A percentile compares a stretch with the other conserved stretches of the same genome.
These are phyloP conservation scores for Megaceryle maxima DNA, from an alignment of 2,113 vertebrate species.

Conservation along the genomic window DNA sequence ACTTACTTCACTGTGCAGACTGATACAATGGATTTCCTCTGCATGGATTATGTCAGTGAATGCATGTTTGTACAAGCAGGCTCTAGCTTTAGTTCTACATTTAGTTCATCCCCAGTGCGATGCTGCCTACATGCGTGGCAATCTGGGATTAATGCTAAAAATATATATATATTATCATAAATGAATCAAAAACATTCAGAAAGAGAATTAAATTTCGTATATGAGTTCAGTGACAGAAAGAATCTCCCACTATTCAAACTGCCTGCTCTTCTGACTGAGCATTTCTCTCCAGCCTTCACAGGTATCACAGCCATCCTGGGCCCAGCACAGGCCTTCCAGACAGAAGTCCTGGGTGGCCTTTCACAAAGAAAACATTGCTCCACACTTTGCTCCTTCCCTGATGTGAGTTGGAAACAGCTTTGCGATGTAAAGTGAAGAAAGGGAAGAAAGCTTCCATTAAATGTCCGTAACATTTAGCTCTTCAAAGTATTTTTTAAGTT, in stretches of 20 bases:
- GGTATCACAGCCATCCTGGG: neutral
- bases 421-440: neutral
- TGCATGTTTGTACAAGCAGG: slow-evolving; percentile 27
- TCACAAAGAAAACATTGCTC: neutral
- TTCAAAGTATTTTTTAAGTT: slow-evolving; percentile 49
- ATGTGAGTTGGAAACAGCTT: neutral
- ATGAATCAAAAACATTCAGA: slow-evolving; percentile 21
- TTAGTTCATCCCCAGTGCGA: neutral
- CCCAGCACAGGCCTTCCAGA: neutral
- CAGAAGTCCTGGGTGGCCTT: neutral
- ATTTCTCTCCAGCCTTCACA: neutral
- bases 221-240: neutral
- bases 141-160: slow-evolving; percentile 36
- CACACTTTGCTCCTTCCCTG: neutral
- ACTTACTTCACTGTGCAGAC: neutral
- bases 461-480: neutral
- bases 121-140: slow-evolving; percentile 11
- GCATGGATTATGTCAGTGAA: slow-evolving; percentile 22
- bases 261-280: neutral
- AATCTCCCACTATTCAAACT: neutral
- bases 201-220: neutral
- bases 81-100: neutral
- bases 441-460: neutral
- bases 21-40: slow-evolving; percentile 7
- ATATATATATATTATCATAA: slow-evolving; percentile 33